Percentiles rank a stretch among this genome's conserved stretches.
phyloP scores from a whole-genome alignment of 2,888 invertebrate species.

The Cylloceria caligata region DNA sequence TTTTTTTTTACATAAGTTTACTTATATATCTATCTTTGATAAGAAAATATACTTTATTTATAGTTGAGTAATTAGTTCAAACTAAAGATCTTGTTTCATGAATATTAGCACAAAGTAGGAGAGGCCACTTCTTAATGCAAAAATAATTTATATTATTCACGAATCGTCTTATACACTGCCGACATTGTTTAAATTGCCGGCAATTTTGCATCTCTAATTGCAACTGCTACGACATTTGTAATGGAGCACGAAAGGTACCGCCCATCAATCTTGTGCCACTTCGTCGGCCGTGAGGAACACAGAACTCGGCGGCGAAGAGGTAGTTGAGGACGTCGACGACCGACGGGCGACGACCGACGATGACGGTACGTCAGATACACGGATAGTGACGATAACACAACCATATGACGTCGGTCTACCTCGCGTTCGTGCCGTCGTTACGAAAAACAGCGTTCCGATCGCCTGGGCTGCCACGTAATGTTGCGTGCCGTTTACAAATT shows the following conservation, averaged over 20 bases:
- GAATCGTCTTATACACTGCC: no score
- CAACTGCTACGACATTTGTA: neutral
- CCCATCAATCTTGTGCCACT: neutral
- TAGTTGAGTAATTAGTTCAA: no score
- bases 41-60: no score
- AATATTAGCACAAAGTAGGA: no score
- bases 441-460: slow-evolving; percentile 74
- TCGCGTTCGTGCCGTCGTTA: slow-evolving; percentile 29
- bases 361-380: slow-evolving; percentile 22
- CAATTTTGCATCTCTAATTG: neutral
- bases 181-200: neutral
- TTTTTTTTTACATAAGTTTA: no score
- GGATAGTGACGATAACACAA: neutral
- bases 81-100: no score
- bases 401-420: slow-evolving; percentile 41
- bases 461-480: slow-evolving; percentile 82
- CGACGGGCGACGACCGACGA: neutral
- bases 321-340: neutral
- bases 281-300: neutral
- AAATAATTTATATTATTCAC: no score
- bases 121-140: no score
- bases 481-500: slow-evolving; percentile 81
- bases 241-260: neutral
- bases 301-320: neutral
- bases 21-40: no score